Evolutionary conservation across 2,113 vertebrate species (phyloP).

Genomic region (Azemiops feae): DNA sequence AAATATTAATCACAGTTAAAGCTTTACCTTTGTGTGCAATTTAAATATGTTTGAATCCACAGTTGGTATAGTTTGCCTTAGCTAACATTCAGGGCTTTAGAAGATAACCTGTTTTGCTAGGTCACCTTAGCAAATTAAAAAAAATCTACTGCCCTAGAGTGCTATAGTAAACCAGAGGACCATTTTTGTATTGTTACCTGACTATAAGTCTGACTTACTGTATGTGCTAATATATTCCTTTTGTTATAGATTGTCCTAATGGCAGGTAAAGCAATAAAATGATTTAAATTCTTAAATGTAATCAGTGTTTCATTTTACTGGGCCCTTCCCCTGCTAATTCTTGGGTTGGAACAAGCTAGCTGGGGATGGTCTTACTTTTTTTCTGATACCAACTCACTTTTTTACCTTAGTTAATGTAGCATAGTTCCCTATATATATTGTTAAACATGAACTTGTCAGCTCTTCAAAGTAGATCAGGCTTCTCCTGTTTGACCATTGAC

Average conservation of each 20-base stretch:
- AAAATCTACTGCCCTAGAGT: slow-evolving; percentile 72
- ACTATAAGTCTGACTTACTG: slow-evolving; percentile 86
- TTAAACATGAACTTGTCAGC: not conserved
- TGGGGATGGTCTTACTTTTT: slow-evolving; percentile 3
- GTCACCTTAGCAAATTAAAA: slow-evolving; percentile 72
- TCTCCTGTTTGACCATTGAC: not conserved
- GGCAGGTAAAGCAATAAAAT: slow-evolving; percentile 98
- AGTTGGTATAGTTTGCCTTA: slow-evolving; percentile 84
- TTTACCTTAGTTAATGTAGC: not conserved
- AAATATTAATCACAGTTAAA: slow-evolving; percentile 72
- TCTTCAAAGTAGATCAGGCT: not conserved
- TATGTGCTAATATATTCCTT: slow-evolving; percentile 93
- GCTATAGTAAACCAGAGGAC: slow-evolving; percentile 85
- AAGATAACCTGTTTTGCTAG: slow-evolving; percentile 67
- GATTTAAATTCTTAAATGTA: slow-evolving; percentile 80
- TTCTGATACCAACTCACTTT: not conserved
- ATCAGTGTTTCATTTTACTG: slow-evolving; percentile 53
- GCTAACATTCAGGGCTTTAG: slow-evolving; percentile 76
- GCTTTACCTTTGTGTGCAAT: slow-evolving; percentile 76
- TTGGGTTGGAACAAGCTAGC: not conserved
- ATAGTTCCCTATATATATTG: not conserved
- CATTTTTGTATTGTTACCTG: slow-evolving; percentile 89
- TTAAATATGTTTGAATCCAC: slow-evolving; percentile 67
- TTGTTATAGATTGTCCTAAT: slow-evolving; percentile 96
- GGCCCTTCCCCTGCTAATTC: not conserved